A percentile compares a stretch with the other conserved stretches of the same genome.
Evolutionary conservation across 2,797 vertebrate species (phyloP).

Genomic region (Crotalus adamanteus): DNA sequence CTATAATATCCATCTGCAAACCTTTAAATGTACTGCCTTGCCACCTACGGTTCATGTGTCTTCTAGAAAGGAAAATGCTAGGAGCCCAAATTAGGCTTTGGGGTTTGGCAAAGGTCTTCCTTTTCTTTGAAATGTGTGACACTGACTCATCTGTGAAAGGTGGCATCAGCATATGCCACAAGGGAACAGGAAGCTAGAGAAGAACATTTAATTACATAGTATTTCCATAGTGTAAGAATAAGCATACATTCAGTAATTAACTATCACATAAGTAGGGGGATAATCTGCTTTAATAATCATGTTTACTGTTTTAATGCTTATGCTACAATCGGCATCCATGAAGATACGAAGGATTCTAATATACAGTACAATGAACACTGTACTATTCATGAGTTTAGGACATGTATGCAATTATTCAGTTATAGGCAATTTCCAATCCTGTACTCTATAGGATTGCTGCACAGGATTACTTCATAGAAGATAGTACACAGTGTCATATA

Average conservation of each 20-base stretch:
- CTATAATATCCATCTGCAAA: not conserved
- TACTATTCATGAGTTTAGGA: not conserved
- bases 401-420: not conserved
- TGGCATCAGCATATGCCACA: conserved; percentile 17
- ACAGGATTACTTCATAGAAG: not conserved
- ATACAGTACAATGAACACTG: not conserved
- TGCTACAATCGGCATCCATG: not conserved
- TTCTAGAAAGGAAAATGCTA: conserved; percentile 26
- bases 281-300: not conserved
- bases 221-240: not conserved
- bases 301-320: not conserved
- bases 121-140: not conserved
- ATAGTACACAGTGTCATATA: not conserved
- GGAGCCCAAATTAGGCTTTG: not conserved
- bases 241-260: not conserved
- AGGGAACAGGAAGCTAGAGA: conserved; percentile 19
- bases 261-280: not conserved
- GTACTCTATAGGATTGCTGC: not conserved
- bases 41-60: conserved; percentile 30
- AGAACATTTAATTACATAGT: conserved; percentile 5
- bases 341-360: not conserved
- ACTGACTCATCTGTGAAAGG: conserved; percentile 24
- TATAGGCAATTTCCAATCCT: not conserved
- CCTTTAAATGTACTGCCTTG: not conserved
- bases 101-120: conserved; percentile 27